These are phyloP conservation scores for Gambelia wislizenii DNA, from an alignment of 2,797 vertebrate genomes.

Conservation along the genomic window DNA sequence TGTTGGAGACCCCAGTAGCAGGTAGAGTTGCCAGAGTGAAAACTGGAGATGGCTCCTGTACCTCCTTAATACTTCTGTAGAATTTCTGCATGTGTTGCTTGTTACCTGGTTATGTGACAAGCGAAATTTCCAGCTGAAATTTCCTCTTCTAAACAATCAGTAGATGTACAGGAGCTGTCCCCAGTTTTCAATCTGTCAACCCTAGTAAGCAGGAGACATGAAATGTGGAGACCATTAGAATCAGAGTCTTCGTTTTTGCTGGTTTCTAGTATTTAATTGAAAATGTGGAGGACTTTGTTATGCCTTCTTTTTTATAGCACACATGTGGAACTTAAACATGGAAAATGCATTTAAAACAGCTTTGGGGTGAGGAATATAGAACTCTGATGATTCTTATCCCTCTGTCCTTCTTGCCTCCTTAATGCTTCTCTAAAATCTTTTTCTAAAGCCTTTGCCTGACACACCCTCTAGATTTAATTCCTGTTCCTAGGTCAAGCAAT, in stretches of 20 bases:
- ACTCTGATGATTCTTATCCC: neutral
- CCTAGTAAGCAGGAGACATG: neutral
- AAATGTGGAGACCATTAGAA: neutral
- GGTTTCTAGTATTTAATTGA: neutral
- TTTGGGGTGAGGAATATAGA: neutral
- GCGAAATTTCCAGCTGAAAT: no score
- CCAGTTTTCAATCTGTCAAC: neutral
- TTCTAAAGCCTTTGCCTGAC: neutral
- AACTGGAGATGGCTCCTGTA: no score
- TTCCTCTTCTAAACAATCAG: no score
- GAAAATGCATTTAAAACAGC: neutral
- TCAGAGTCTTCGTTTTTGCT: neutral
- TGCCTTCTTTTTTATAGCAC: neutral
- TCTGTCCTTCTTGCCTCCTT: neutral
- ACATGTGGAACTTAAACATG: neutral
- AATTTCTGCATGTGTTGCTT: no score
- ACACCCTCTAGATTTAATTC: neutral
- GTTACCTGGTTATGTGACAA: no score
- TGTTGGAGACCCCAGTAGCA: neutral
- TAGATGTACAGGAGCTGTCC: no score
- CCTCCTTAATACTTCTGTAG: no score
- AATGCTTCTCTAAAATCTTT: neutral
- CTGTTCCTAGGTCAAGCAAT: constrained; percentile 7
- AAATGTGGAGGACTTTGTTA: neutral
- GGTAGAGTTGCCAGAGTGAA: no score